A percentile compares a stretch with the other conserved stretches of the same genome.
These are phyloP conservation scores for Scaptodrosophila latifasciaeformis DNA, from an alignment of 2,888 invertebrate genomes.

Conservation along the genomic window DNA sequence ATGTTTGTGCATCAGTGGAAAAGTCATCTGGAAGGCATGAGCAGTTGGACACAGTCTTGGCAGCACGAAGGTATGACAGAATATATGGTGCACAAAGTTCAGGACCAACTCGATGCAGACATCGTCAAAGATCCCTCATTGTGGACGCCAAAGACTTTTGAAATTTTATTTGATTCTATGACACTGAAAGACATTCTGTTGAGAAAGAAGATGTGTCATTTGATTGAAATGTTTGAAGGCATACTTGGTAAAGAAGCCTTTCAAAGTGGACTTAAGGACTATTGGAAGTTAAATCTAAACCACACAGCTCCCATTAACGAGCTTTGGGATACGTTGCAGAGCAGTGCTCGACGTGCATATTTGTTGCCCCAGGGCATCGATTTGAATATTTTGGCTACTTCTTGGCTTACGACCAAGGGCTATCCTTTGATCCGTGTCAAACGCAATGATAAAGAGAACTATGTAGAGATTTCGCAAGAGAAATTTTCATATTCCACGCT, in stretches of 20 bases:
- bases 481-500: conserved; percentile 62
- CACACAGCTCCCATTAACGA: conserved; percentile 86
- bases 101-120: conserved; percentile 79
- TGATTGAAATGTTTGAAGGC: conserved; percentile 87
- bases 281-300: conserved; percentile 80
- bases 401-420: conserved; percentile 89
- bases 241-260: conserved; percentile 86
- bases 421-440: conserved; percentile 83
- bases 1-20: conserved; percentile 86
- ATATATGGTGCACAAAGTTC: conserved; percentile 78
- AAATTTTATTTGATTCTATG: conserved; percentile 82
- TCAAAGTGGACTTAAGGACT: conserved; percentile 79
- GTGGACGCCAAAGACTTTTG: conserved; percentile 76
- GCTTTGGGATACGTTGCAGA: conserved; percentile 83
- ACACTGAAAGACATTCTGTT: conserved; percentile 76
- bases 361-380: conserved; percentile 77
- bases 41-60: conserved; percentile 87
- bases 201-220: conserved; percentile 5
- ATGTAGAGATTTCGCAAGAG: conserved; percentile 78
- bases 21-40: conserved; percentile 86
- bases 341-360: conserved; percentile 75
- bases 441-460: conserved; percentile 78
- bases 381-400: conserved; percentile 85
- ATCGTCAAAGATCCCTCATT: background rate
- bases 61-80: conserved; percentile 85